Evolutionary conservation across 2,888 invertebrate species (phyloP), one percentile per base, ranked within the genome.

Genomic region (Noctua fimbriata): DNA sequence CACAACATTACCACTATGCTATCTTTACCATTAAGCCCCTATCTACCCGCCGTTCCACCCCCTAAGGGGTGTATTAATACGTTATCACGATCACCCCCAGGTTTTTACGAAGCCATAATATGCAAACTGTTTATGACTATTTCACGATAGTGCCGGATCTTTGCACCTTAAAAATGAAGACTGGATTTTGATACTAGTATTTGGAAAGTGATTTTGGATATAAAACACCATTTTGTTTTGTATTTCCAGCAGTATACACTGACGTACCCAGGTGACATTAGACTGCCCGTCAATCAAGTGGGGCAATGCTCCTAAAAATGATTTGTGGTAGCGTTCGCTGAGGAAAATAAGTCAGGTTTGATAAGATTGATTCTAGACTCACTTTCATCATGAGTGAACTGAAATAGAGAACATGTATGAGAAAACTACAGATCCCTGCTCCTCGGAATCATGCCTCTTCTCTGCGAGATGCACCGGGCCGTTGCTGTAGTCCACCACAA

Each of bases 21-120:
- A 85, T 88, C 82, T 88, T 69, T 24, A 65, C 44, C 67, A 85
- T 88, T 85, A 88, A 88, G 79, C 81, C 70, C 80, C 86, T 88
- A 88, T 89, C 84, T 82, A 28, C 60, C 76, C 77, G 58, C 41
- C 58, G 16, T 49, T 24, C 49, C 71, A 18, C 55, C 74, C 55
- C 58, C 69, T 44, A 21, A 44, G 58, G 76, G 52, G 41, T 73
- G 69, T 67, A 65, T 76, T 82, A 71, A 65, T 74, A 74, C 77
- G 69, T 83, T 89, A 88, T 89, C 89, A 52, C 63, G 67, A 74
- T 76, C 69, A 79, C 78, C 81, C 73, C 82, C 65, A 69, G 69
- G 66, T 82, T 88, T 89, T 88, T 89, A 88, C 84, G 44, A 71
- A 79, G 78, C 73, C 78, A 82, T 88, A 89, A 88, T 84, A 88